phyloP scores from a whole-genome alignment of 2,113 vertebrate species.

The Herpetotheres cachinnans region DNA sequence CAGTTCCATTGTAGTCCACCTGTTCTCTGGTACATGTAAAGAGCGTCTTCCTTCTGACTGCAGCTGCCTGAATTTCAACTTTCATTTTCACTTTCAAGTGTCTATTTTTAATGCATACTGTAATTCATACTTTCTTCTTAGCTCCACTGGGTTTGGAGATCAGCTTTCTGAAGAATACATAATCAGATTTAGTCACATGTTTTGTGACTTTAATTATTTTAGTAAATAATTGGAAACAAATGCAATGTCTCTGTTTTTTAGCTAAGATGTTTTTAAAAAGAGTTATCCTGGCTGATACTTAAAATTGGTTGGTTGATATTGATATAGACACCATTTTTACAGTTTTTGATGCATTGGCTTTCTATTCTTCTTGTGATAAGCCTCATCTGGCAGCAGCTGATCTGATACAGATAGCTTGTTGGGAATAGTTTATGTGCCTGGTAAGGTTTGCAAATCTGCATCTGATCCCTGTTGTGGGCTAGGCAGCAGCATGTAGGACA shows the following conservation, averaged over 20 bases:
- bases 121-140: not conserved
- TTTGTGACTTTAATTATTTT: not conserved
- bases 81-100: constrained; percentile 1
- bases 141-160: not conserved
- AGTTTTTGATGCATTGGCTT: not conserved
- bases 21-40: not conserved
- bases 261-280: not conserved
- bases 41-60: not conserved
- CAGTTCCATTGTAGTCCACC: not conserved
- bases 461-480: not conserved
- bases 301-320: not conserved
- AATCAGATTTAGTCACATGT: not conserved
- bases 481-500: not conserved
- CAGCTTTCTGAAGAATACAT: not conserved
- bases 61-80: not conserved
- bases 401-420: not conserved
- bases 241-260: not conserved
- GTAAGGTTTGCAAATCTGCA: not conserved
- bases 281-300: not conserved
- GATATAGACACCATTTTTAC: not conserved
- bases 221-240: not conserved
- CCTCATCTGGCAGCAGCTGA: not conserved
- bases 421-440: not conserved
- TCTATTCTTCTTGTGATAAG: not conserved
- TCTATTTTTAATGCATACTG: not conserved